Evolutionary conservation across 2,797 vertebrate species (phyloP), one percentile per base, ranked within the genome.

Genomic region (Sebastes hubbsi): DNA sequence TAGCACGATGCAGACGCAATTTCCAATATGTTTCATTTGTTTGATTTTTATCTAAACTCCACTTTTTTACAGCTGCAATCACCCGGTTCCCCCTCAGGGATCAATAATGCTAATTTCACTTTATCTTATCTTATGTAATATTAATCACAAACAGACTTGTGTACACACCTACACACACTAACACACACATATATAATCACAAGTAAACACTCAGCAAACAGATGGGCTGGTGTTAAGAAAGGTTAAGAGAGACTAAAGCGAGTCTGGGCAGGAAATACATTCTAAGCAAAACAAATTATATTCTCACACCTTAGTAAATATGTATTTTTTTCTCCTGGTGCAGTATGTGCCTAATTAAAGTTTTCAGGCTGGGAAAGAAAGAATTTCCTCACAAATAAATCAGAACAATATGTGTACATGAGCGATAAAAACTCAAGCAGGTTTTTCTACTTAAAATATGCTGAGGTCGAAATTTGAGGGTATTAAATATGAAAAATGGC

Each of bases 401-500:
- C 61, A 75, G 32, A 64, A 52, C 49, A 68, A 79, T 77, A 79
- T 80, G 74, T 73, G 86, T 81, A 82, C 86, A 86, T 2, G n/a
- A 80, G 84, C 10, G 36, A 81, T 82, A 83, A 85, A 86, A 87
- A 67, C 25, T 66, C 38, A 25, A 86, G 80, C 81, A 88, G 78
- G 86, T 84, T 88, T 90, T 87, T 78, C 80, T 82, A 70, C 89
- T 87, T 90, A 85, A 92, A 91, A 85, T 83, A 72, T 79, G 86
- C 81, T 84, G 75, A 87, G 77, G 82, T 78, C 71, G 83, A 88
- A 65, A 84, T 88, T 90, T 85, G 29, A 75, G 61, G 68, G 22
- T 87, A 93, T 94, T 87, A 94, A 93, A 94, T 88, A 92, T 94
- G 80, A 66, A 94, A 63, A 77, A 83, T 13, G 71, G 29, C 6